These are phyloP conservation scores for Microtus oregoni DNA, from an alignment of 2,113 vertebrate species.

Conservation along the genomic window DNA sequence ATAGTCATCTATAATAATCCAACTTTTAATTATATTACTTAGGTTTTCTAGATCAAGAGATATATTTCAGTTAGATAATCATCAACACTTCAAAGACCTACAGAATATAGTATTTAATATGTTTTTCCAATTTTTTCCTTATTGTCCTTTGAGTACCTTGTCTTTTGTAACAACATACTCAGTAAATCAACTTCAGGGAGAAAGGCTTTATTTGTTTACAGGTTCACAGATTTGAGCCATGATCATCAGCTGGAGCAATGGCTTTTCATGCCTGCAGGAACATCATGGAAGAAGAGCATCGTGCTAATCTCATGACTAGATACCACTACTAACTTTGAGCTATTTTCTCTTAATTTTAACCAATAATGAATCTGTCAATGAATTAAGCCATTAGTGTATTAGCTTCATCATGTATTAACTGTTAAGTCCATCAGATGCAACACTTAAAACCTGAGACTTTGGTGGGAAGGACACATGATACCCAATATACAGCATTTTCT, in stretches of 20 bases:
- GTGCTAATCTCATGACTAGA: neutral
- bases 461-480: neutral
- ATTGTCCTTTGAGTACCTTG: neutral
- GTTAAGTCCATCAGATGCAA: neutral
- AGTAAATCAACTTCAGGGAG: neutral
- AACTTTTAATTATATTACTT: no score
- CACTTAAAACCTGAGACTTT: neutral
- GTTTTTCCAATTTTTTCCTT: conserved; percentile 23
- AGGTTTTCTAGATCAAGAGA: no score
- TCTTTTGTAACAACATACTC: neutral
- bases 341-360: neutral
- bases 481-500: neutral
- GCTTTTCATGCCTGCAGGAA: neutral
- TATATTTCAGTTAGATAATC: no score
- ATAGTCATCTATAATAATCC: no score
- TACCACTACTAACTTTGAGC: neutral
- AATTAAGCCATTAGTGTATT: neutral
- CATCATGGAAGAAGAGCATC: neutral
- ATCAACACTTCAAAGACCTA: no score
- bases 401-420: neutral
- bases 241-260: neutral
- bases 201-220: neutral
- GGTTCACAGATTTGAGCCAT: neutral
- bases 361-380: neutral
- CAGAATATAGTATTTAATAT: no score